Percentiles rank a stretch among this genome's conserved stretches.
These are phyloP conservation scores for Crotalus adamanteus DNA, from an alignment of 2,797 vertebrate species.

Conservation along the genomic window DNA sequence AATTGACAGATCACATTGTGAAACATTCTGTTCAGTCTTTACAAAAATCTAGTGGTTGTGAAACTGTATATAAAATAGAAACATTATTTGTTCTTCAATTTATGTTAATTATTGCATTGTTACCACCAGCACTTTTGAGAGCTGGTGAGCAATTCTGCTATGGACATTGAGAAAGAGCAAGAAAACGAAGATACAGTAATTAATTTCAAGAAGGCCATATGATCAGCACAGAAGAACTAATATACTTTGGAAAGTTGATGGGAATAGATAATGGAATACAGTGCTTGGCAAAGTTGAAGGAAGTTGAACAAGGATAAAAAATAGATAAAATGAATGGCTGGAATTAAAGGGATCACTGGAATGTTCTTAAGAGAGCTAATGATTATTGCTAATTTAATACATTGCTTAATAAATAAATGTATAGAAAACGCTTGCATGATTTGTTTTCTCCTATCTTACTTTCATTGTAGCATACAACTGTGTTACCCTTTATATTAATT, in stretches of 20 bases:
- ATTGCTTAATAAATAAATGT: background rate
- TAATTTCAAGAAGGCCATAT: background rate
- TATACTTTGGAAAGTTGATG: background rate
- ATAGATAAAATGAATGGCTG: background rate
- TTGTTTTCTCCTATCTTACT: conserved; percentile 47
- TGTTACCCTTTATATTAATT: conserved; percentile 96
- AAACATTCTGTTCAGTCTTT: background rate
- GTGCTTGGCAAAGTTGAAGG: background rate
- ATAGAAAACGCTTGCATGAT: conserved; percentile 47
- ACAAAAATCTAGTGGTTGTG: conserved; percentile 18
- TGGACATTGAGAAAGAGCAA: background rate
- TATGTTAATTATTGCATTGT: background rate
- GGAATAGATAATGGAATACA: background rate
- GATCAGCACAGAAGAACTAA: background rate
- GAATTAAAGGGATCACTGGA: background rate
- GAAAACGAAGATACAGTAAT: background rate
- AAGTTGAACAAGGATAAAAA: background rate
- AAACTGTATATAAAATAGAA: background rate
- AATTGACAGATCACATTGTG: background rate
- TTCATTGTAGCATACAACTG: conserved; percentile 89
- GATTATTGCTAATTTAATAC: background rate
- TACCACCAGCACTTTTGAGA: background rate
- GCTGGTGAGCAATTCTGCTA: background rate
- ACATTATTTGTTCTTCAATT: background rate
- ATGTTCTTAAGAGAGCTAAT: background rate